Evolutionary conservation across 2,797 vertebrate species (phyloP).

Genomic region (Pipistrellus pygmaeus): DNA sequence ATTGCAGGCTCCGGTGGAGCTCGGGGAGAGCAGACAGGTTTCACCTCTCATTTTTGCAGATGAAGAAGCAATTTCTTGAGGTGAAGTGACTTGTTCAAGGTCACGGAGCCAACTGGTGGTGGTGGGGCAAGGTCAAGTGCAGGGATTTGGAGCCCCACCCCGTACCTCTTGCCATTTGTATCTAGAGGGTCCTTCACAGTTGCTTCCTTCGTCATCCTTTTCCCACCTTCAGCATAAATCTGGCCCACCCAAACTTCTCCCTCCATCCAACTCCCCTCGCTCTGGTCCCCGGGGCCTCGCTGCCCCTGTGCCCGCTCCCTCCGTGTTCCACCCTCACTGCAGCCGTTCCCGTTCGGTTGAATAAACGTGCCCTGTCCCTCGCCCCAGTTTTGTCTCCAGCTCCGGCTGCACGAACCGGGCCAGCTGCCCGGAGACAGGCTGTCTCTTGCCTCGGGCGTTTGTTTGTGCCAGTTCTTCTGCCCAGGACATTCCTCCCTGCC

Average conservation of each 20-base stretch:
- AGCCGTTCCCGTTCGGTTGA: background rate
- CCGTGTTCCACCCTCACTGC: background rate
- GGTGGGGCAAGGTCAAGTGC: too few species aligned
- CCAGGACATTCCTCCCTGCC: background rate
- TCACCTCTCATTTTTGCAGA: background rate
- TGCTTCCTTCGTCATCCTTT: background rate
- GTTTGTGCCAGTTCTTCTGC: background rate
- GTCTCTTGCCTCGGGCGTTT: background rate
- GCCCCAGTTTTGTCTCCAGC: background rate
- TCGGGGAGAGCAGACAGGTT: rapidly evolving
- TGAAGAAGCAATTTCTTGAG: background rate
- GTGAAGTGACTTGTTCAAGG: background rate
- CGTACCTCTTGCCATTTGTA: background rate
- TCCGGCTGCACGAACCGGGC: rapidly evolving
- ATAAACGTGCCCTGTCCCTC: rapidly evolving
- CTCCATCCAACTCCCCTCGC: background rate
- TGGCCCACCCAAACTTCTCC: background rate
- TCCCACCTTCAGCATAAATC: background rate
- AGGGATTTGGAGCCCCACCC: background rate
- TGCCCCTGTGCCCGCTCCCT: background rate
- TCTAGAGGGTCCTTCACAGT: too few species aligned
- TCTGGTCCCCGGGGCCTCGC: too few species aligned
- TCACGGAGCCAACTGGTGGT: background rate
- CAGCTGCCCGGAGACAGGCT: background rate
- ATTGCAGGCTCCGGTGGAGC: rapidly evolving